These are phyloP conservation scores for Glaucidium brasilianum DNA, from an alignment of 2,113 vertebrate species.

Conservation along the genomic window DNA sequence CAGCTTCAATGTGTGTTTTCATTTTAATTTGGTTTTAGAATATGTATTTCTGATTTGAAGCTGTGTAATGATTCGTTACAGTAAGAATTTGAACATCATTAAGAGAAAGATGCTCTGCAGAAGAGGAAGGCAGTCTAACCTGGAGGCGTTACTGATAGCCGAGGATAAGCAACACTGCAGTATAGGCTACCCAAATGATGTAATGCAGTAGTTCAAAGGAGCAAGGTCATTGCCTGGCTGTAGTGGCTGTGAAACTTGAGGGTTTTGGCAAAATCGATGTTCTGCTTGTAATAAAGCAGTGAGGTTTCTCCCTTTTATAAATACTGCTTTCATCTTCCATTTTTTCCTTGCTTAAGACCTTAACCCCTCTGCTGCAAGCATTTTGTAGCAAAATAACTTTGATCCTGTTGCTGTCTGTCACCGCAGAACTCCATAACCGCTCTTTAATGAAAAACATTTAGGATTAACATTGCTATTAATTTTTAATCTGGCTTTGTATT, in stretches of 20 bases:
- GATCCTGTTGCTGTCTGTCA: background rate
- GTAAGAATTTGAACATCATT: background rate
- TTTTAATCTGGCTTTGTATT: background rate
- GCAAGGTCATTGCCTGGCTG: background rate
- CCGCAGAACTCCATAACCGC: background rate
- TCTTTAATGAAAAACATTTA: background rate
- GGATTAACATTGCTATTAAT: background rate
- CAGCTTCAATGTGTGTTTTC: background rate
- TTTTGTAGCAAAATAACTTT: background rate
- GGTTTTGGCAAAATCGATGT: background rate
- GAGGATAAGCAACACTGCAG: background rate
- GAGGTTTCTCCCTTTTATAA: background rate
- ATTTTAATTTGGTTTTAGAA: background rate
- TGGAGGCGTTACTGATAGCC: background rate
- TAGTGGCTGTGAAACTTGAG: background rate
- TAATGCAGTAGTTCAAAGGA: background rate
- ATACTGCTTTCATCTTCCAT: background rate
- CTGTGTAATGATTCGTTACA: accelerated
- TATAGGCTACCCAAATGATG: background rate
- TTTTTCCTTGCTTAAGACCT: background rate
- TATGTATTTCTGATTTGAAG: background rate
- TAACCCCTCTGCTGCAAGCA: background rate
- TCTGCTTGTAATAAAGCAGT: background rate
- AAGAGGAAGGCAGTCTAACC: background rate
- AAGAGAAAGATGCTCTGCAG: background rate